Percentiles rank a stretch among this genome's conserved stretches.
Evolutionary conservation across 2,797 vertebrate species (phyloP).

Genomic region (Chloroceryle amazona): DNA sequence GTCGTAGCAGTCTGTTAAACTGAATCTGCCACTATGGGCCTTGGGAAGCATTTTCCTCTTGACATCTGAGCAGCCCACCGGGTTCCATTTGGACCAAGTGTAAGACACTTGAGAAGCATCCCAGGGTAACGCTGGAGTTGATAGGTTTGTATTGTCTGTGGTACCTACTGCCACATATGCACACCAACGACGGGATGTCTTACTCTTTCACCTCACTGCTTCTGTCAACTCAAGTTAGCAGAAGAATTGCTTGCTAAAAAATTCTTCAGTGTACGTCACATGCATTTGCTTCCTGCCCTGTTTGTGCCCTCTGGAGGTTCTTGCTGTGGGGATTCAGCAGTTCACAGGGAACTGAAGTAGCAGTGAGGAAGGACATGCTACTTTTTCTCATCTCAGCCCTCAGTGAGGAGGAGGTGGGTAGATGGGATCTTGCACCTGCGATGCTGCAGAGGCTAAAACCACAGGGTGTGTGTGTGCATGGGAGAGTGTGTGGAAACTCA

Average conservation of each 20-base stretch:
- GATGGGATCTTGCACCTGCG: background rate
- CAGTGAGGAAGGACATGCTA: accelerated
- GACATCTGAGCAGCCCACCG: background rate
- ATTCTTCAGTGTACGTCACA: accelerated
- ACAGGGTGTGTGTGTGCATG: accelerated
- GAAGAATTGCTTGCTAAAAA: background rate
- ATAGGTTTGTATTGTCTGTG: background rate
- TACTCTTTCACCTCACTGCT: background rate
- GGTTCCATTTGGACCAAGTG: background rate
- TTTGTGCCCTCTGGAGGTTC: background rate
- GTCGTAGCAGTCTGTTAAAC: background rate
- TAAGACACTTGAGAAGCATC: background rate
- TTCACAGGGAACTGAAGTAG: background rate
- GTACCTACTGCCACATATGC: background rate
- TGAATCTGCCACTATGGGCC: background rate
- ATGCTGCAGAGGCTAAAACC: background rate
- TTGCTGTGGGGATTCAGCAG: background rate
- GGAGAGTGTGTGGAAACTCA: accelerated
- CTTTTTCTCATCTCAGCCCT: background rate
- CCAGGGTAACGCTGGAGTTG: background rate
- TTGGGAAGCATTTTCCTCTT: background rate
- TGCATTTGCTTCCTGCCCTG: background rate
- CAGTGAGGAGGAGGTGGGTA: background rate
- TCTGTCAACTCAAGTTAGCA: background rate
- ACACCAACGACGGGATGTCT: background rate